Evolutionary conservation across 2,797 vertebrate species (phyloP).

Genomic region (Diglossa cyanea): DNA sequence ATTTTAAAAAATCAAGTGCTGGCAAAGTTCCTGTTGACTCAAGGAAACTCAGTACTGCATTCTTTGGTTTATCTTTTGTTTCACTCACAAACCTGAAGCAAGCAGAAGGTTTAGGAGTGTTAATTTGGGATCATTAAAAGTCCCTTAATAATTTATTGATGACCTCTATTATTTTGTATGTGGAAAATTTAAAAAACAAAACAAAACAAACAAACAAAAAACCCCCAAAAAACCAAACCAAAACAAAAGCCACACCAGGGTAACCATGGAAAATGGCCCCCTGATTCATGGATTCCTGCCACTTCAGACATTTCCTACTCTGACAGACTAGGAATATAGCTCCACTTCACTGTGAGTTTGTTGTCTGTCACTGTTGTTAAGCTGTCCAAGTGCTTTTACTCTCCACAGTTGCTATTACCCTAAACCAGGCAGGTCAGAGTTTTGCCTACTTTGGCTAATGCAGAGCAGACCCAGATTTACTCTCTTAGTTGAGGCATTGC

Average conservation of each 20-base stretch:
- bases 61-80: background rate
- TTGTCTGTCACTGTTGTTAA: background rate
- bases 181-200: background rate
- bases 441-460: background rate
- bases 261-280: background rate
- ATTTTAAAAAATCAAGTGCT: background rate
- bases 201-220: background rate
- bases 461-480: background rate
- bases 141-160: constrained; percentile 14
- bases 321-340: background rate
- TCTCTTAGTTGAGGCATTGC: background rate
- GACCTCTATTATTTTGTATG: background rate
- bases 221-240: too few species aligned
- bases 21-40: background rate
- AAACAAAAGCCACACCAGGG: background rate
- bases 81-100: background rate
- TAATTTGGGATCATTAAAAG: background rate
- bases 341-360: background rate
- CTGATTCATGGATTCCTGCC: constrained; percentile 20
- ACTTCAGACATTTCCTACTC: constrained; percentile 18
- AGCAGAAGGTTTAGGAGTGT: background rate
- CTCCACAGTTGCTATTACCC: background rate
- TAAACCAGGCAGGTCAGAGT: background rate
- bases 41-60: background rate
- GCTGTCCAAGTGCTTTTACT: background rate